Conservation (phyloP, 2,888 invertebrate species). For the Empis livida region DNA sequence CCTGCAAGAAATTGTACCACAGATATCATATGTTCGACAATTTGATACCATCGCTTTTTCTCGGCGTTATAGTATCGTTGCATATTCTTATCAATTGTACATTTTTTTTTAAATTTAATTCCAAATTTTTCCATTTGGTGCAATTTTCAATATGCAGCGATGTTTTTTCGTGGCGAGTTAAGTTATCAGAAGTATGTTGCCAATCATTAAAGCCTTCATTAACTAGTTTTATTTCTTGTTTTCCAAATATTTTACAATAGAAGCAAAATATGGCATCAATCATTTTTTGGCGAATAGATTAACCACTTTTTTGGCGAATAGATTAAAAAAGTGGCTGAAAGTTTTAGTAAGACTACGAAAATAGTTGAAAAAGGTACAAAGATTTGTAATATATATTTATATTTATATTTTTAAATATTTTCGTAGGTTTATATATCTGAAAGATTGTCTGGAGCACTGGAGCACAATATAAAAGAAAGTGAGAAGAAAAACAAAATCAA, state of each 20-base stretch:
- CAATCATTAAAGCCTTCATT: neutral
- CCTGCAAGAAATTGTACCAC: neutral
- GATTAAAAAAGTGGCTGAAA: neutral
- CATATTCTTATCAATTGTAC: neutral
- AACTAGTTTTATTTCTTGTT: neutral
- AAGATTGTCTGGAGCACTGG: neutral
- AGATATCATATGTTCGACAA: neutral
- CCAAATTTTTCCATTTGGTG: neutral
- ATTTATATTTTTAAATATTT: neutral
- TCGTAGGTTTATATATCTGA: neutral
- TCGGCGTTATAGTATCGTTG: neutral
- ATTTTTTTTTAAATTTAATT: neutral
- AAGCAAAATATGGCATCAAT: neutral
- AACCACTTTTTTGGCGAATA: no score
- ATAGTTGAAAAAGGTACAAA: neutral
- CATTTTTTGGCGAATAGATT: neutral
- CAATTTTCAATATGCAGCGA: neutral
- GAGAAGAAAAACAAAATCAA: neutral
- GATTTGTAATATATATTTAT: neutral
- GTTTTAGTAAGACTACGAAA: neutral
- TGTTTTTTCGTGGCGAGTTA: neutral
- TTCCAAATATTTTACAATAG: neutral
- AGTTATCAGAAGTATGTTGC: neutral
- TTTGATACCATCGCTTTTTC: neutral
- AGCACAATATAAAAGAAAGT: neutral